These are phyloP conservation scores for Pasiphila rectangulata DNA, from an alignment of 2,888 invertebrate species.

Conservation along the genomic window DNA sequence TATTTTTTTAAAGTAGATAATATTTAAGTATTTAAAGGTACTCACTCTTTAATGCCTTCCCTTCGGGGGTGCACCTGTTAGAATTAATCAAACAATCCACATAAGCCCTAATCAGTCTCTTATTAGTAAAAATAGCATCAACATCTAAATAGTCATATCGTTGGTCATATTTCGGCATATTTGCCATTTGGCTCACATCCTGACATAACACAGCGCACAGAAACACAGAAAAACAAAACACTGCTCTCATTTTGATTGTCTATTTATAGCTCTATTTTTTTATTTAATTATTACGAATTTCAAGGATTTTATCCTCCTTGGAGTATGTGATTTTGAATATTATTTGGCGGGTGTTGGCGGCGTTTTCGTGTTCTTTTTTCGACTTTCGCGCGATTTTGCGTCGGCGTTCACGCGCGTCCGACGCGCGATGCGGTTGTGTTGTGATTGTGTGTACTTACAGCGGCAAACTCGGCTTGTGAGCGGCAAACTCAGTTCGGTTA, in stretches of 20 bases:
- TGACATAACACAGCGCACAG: slow-evolving; percentile 54
- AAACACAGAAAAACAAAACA: slow-evolving; percentile 56
- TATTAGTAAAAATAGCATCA: slow-evolving; percentile 84
- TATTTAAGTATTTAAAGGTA: neutral
- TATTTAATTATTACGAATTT: neutral
- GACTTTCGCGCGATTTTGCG: slow-evolving; percentile 35
- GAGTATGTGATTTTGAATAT: neutral
- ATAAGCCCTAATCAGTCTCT: slow-evolving; percentile 85
- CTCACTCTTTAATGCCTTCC: slow-evolving; percentile 86
- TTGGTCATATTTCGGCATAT: slow-evolving; percentile 71
- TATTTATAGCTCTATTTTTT: slow-evolving; percentile 11
- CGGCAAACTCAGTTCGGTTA: slow-evolving; percentile 26
- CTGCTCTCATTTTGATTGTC: slow-evolving; percentile 54
- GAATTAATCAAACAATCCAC: slow-evolving; percentile 84
- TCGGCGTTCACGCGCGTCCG: slow-evolving; percentile 44
- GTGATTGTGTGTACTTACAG: slow-evolving; percentile 35
- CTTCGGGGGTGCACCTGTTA: slow-evolving; percentile 87
- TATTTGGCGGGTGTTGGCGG: neutral
- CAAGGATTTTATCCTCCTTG: neutral
- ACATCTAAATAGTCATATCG: slow-evolving; percentile 87
- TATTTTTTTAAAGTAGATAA: too few relatives aligned
- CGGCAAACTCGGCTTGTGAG: too few relatives aligned
- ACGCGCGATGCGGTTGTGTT: slow-evolving; percentile 38
- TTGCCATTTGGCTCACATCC: slow-evolving; percentile 53
- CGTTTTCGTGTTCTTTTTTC: neutral